These are phyloP conservation scores for Callithrix jacchus DNA, from an alignment of 2,113 vertebrate species.

Conservation along the genomic window DNA sequence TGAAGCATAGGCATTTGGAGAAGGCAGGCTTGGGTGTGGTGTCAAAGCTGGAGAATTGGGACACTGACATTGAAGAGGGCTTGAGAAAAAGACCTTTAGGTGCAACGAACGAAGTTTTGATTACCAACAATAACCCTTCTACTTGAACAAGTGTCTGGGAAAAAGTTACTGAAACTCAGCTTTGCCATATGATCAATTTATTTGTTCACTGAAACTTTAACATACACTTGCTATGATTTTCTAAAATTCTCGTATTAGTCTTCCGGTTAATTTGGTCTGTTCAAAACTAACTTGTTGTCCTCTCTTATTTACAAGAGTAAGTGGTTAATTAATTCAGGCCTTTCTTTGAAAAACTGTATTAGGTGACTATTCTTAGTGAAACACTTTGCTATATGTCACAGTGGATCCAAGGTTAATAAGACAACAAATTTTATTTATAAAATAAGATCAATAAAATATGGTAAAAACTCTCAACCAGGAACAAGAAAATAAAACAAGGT, in stretches of 20 bases:
- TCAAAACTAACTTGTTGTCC: background rate
- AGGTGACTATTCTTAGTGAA: background rate
- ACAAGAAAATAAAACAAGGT: conserved; percentile 24
- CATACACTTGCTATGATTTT: background rate
- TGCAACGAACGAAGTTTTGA: background rate
- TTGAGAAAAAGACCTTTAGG: background rate
- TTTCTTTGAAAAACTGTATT: background rate
- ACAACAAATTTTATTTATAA: conserved; percentile 9
- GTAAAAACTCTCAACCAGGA: background rate
- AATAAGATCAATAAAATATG: conserved; percentile 19
- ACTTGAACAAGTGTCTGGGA: background rate
- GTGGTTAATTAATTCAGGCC: background rate
- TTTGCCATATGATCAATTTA: background rate
- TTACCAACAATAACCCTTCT: background rate
- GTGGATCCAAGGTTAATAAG: conserved; percentile 2
- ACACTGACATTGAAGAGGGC: background rate
- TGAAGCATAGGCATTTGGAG: background rate
- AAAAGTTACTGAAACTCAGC: background rate
- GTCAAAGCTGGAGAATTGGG: background rate
- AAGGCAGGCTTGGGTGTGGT: background rate
- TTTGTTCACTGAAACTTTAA: background rate
- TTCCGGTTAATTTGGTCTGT: background rate
- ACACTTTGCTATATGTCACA: background rate
- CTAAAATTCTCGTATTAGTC: background rate
- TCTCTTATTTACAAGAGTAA: background rate